A percentile compares a stretch with the other conserved stretches of the same genome.
phyloP scores from a whole-genome alignment of 2,888 invertebrate species.

The Scaptomyza parva region DNA sequence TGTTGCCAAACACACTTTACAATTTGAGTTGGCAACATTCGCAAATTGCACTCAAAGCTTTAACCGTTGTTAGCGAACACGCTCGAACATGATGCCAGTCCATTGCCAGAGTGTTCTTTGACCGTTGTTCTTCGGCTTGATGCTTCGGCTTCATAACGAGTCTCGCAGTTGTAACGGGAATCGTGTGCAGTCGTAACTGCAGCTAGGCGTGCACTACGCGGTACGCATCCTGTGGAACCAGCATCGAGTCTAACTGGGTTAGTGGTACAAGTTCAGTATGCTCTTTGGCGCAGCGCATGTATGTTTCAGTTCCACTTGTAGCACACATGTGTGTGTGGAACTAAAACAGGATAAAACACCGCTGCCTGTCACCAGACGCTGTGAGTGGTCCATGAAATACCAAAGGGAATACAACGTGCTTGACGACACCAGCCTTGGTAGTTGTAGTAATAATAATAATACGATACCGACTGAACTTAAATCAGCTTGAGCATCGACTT shows the following conservation, averaged over 20 bases:
- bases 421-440: constrained; percentile 8
- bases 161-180: constrained; percentile 22
- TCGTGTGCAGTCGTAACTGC: constrained; percentile 57
- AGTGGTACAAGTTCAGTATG: constrained; percentile 83
- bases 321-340: constrained; percentile 23
- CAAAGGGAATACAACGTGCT: constrained; percentile 42
- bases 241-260: constrained; percentile 77
- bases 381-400: constrained; percentile 39
- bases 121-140: constrained; percentile 13
- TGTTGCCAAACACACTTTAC: constrained; percentile 6
- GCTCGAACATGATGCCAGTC: constrained; percentile 37
- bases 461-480: neutral
- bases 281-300: constrained; percentile 62
- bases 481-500: neutral
- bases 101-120: constrained; percentile 19
- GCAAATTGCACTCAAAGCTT: constrained; percentile 12
- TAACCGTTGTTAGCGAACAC: constrained; percentile 24
- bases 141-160: constrained; percentile 21
- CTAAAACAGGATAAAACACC: constrained; percentile 43
- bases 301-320: constrained; percentile 41
- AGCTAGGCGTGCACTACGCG: constrained; percentile 36
- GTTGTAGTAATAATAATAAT: neutral
- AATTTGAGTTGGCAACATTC: constrained; percentile 31
- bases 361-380: constrained; percentile 28
- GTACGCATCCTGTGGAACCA: constrained; percentile 46